Evolutionary conservation across 2,888 invertebrate genomes (phyloP), one percentile per base, ranked within the genome.

Genomic region (Crematogaster levior): DNA sequence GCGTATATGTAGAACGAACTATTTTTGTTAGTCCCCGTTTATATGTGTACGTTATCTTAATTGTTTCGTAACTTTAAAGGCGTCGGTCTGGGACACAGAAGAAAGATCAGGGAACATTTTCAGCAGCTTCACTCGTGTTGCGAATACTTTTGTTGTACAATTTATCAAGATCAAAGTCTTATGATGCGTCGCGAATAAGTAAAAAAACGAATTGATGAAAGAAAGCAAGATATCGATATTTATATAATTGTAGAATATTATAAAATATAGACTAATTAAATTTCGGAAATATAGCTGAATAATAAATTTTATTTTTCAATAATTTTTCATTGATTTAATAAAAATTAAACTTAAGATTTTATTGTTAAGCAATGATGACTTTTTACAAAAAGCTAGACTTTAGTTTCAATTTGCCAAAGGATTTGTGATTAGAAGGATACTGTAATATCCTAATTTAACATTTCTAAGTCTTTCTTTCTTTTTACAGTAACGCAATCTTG

Each of bases 1-100:
- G 18, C 0, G 18, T 81, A 46, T 61, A 56, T 56, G 63, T 27
- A 46, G 12, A 51, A 60, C 46, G 51, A 85, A 80, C 58, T 83
- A 85, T 82, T 85, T 82, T 75, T 75, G 27, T 85, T 72, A 48
- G 63, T 56, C 58, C 40, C 10, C 34, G 27, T 56, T 58, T 65
- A 66, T 66, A 74, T 48, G 56, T 81, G 43, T 61, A 74, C 2
- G 24, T 37, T 43, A 63, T 24, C 63, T 56, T 63, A 63, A 48
- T 27, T 24, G 46, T 18, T 63, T 74, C 24, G 48, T 74, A 74
- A 61, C 34, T 61, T 73, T 73, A 60, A 61, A 61, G 63, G 30
- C 34, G n/a, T n/a, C n/a, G n/a, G 21, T 86, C 84, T 82, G 60
- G 86, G 43, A 80, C 84, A 79, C 70, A 79, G 86, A 86, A 86